phyloP scores from a whole-genome alignment of 1,140 invertebrate species.

The Pectinophora gossypiella region DNA sequence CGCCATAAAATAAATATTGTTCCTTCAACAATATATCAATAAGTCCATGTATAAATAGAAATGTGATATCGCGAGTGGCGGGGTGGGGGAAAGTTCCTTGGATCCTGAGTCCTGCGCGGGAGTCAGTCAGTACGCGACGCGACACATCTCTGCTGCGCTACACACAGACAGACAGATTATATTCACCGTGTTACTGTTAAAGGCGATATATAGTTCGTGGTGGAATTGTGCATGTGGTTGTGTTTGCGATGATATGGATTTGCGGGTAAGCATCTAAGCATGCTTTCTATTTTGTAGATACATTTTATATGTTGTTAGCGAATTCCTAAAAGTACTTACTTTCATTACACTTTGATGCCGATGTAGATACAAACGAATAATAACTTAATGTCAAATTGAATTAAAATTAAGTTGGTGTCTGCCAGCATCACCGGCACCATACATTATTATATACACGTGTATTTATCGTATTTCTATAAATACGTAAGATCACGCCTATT shows the following conservation, averaged over 20 bases:
- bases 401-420: too few species aligned
- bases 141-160: not conserved
- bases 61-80: not conserved
- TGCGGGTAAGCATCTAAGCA: constrained; percentile 37
- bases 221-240: constrained; percentile 30
- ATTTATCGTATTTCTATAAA: too few species aligned
- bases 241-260: constrained; percentile 50
- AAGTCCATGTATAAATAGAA: not conserved
- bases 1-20: constrained; percentile 1
- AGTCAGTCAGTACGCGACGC: not conserved
- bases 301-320: not conserved
- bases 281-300: constrained; percentile 3
- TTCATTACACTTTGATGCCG: too few species aligned
- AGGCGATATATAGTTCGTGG: constrained; percentile 8
- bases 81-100: not conserved
- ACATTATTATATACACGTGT: too few species aligned
- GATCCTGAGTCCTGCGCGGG: not conserved
- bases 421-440: too few species aligned
- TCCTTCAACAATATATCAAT: not conserved
- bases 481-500: too few species aligned
- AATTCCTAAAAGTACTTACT: too few species aligned
- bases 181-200: not conserved
- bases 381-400: too few species aligned
- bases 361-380: too few species aligned
- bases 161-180: not conserved